Conservation (phyloP, 64 coral and sea anemone species). For the Montipora foliosa region DNA sequence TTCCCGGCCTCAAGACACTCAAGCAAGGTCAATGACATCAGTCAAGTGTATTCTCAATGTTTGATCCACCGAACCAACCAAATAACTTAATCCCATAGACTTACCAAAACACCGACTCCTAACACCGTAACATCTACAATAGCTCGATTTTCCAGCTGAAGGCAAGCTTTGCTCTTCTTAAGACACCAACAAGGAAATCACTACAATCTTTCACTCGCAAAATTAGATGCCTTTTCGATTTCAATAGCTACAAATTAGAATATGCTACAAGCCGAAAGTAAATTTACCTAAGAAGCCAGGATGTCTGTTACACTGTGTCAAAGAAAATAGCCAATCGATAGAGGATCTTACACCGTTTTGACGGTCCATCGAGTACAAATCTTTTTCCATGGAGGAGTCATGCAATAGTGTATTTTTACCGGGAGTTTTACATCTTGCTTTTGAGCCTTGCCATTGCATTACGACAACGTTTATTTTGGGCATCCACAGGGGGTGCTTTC, state of each 20-base stretch:
- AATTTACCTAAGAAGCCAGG: slow-evolving; percentile 10
- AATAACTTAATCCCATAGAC: too few species aligned
- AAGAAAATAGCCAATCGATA: neutral
- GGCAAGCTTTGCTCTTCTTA: too few species aligned
- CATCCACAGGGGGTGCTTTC: neutral
- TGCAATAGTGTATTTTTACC: neutral
- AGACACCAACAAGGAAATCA: too few species aligned
- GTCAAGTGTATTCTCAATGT: too few species aligned
- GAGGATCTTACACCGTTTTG: neutral
- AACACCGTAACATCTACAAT: too few species aligned
- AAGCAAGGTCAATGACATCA: too few species aligned
- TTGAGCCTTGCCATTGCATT: neutral
- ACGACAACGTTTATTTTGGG: neutral
- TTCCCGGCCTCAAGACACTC: too few species aligned
- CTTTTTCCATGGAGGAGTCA: neutral
- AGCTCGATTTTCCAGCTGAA: too few species aligned
- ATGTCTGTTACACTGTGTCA: slow-evolving; percentile 7
- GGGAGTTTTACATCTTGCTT: neutral
- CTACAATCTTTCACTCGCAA: too few species aligned
- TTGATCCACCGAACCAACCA: too few species aligned
- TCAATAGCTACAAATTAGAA: neutral
- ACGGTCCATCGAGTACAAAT: neutral
- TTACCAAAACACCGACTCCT: too few species aligned
- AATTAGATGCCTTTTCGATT: too few species aligned
- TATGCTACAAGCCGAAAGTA: neutral